A percentile compares a stretch with the other conserved stretches of the same genome.
Evolutionary conservation across 1,140 invertebrate genomes (phyloP).

Genomic region (Zelostemma sp.): DNA sequence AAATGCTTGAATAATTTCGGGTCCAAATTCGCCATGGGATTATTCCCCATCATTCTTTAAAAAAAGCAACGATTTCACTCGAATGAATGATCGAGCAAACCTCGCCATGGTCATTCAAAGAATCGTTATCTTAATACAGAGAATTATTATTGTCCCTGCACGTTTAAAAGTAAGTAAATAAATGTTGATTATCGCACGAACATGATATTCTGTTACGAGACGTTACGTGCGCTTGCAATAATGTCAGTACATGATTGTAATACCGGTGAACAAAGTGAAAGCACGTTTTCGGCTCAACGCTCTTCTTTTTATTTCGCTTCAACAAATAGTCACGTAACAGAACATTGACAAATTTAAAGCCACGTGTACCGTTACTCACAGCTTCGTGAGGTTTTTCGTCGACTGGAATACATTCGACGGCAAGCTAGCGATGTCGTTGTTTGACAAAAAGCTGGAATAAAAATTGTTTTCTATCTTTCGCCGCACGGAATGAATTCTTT

Average conservation of each 20-base stretch:
- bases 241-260: slow-evolving; percentile 9
- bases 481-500: neutral
- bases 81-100: neutral
- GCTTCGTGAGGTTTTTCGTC: slow-evolving; percentile 51
- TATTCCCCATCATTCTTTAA: slow-evolving; percentile 52
- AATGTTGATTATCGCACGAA: neutral
- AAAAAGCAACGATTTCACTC: neutral
- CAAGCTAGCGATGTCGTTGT: slow-evolving; percentile 53
- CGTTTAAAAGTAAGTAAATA: slow-evolving; percentile 5
- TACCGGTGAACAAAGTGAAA: slow-evolving; percentile 25
- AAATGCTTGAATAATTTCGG: neutral
- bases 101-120: neutral
- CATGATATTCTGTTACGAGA: slow-evolving; percentile 2
- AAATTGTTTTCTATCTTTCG: slow-evolving; percentile 15
- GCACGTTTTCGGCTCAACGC: slow-evolving; percentile 43
- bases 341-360: neutral
- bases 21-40: neutral
- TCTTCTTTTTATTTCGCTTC: slow-evolving; percentile 3
- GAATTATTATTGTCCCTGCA: neutral
- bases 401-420: slow-evolving; percentile 50
- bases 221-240: slow-evolving; percentile 7
- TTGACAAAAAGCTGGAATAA: slow-evolving; percentile 66
- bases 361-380: slow-evolving; percentile 55
- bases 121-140: neutral
- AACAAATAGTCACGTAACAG: slow-evolving; percentile 12